Evolutionary conservation across 2,797 vertebrate species (phyloP), one percentile per base, ranked within the genome.

Genomic region (Microctenopoma steveboyesi): DNA sequence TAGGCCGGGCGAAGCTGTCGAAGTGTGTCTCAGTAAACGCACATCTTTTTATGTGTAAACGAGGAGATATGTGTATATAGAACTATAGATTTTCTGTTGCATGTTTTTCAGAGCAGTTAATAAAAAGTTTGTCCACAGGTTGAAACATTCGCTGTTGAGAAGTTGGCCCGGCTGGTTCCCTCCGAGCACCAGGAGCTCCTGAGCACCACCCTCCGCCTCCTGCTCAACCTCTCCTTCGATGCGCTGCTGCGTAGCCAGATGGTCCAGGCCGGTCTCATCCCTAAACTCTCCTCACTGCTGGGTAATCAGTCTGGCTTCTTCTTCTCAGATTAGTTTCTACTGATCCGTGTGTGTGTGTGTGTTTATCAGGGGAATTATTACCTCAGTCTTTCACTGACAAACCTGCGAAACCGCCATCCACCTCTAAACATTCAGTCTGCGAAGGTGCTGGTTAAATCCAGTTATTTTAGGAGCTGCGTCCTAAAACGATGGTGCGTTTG

Each of bases 161-260:
- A 97, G 87, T 86, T 98, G 78, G 89, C 95, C n/a, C 95, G 93
- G 81, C 94, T 98, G 91, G 90, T 98, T 70, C 95, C 96, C 11
- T 95, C 95, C 86, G 91, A 95, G 14, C 94, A 97, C 42, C 91
- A 95, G 87, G 96, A 99, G 77, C 92, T 98, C 49, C 91, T 96
- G 83, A 95, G 93, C 71, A 94, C 96, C 77, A 94, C 95, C 28
- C 89, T 96, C 9, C 93, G 95, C 27, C 95, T 98, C 56, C 90
- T 99, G 14, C 90, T 97, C 62, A 98, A 98, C 76, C 94, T 98
- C 1, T 98, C 96, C 28, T 98, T 98, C 78, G 96, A 98, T 92
- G 95, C 94, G 12, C 81, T 92, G 63, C 94, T 98, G 64, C 94
- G 96, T 75, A 91, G 94, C 82, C 97, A 96, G 84, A 98, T 98